Evolutionary conservation across 2,113 vertebrate species (phyloP).

Genomic region (Oenanthe melanoleuca): DNA sequence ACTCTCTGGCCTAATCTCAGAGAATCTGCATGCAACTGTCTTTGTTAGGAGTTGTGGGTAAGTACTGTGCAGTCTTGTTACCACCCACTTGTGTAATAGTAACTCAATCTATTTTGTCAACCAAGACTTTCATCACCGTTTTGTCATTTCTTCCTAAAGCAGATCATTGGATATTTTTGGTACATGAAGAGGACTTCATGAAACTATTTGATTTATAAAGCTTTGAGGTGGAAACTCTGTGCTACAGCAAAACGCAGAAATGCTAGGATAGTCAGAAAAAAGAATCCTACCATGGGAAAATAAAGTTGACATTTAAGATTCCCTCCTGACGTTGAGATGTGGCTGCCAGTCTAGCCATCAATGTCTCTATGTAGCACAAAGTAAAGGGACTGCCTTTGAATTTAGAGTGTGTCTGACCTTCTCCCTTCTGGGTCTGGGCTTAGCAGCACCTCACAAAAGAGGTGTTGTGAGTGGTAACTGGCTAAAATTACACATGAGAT

Average conservation of each 20-base stretch:
- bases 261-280: neutral
- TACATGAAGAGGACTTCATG: neutral
- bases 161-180: neutral
- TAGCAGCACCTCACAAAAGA: neutral
- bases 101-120: neutral
- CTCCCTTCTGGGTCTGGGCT: neutral
- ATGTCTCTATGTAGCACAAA: neutral
- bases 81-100: neutral
- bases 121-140: neutral
- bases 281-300: neutral
- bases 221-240: neutral
- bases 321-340: neutral
- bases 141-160: neutral
- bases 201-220: neutral
- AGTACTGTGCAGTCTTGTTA: neutral
- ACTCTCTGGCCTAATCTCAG: neutral
- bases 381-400: neutral
- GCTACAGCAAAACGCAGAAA: neutral
- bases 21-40: neutral
- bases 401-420: neutral
- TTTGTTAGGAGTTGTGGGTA: neutral
- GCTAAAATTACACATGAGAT: neutral
- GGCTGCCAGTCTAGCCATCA: neutral
- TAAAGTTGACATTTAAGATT: neutral
- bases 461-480: neutral